Percentiles rank a stretch among this genome's conserved stretches.
Evolutionary conservation across 2,888 invertebrate genomes (phyloP).

Genomic region (Clivina fossor): DNA sequence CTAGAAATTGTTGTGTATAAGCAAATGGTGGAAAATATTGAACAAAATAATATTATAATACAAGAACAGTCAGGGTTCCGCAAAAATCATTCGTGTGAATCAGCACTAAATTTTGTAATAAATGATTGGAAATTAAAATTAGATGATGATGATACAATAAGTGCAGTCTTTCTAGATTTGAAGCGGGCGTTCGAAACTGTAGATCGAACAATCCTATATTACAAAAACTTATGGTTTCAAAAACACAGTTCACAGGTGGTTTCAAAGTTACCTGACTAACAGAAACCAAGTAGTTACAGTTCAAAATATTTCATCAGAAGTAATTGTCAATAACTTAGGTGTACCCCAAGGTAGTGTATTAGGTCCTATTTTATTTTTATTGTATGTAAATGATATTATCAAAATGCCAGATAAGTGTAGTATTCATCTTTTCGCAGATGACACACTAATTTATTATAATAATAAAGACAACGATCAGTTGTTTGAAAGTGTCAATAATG

Average conservation of each 20-base stretch:
- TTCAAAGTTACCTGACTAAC: neutral
- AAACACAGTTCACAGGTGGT: neutral
- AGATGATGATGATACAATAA: neutral
- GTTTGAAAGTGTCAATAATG: neutral
- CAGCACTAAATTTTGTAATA: neutral
- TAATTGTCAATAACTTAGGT: neutral
- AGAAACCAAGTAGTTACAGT: constrained; percentile 1
- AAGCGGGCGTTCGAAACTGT: constrained; percentile 7
- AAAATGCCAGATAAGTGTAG: neutral
- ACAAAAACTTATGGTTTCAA: neutral
- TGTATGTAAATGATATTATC: neutral
- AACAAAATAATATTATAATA: constrained; percentile 1
- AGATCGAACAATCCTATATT: neutral
- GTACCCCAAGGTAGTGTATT: constrained; percentile 9
- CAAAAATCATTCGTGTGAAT: neutral
- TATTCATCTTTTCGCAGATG: constrained; percentile 5
- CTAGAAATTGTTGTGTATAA: neutral
- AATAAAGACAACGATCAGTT: neutral
- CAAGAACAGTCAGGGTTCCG: constrained; percentile 1
- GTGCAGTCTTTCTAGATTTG: neutral
- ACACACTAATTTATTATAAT: constrained; percentile 1
- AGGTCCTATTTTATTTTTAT: constrained; percentile 1
- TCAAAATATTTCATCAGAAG: neutral
- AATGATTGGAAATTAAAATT: constrained; percentile 4
- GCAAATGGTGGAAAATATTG: neutral